Evolutionary conservation across 1,140 invertebrate genomes (phyloP), one percentile per base, ranked within the genome.

Genomic region (Drosophila truncata): DNA sequence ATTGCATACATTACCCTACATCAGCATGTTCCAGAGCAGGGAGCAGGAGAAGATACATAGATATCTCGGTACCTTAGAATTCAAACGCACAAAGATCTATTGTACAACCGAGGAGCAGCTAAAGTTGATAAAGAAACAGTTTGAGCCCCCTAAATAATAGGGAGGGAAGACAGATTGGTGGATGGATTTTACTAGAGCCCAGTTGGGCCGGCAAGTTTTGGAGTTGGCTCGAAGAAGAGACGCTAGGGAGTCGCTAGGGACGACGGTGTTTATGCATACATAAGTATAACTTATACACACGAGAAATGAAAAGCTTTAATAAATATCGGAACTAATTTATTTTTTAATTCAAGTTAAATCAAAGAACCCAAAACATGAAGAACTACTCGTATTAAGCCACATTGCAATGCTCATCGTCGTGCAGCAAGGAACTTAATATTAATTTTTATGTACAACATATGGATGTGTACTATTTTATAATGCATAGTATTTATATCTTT

Each of bases 61-160:
- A 76, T 76, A 72, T 47, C 76, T 46, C 71, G 49, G 65, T 80
- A 84, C 80, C 66, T 88, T 80, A 84, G 80, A 71, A 84, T 80
- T 88, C 58, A 78, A 88, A 88, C 84, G 84, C 84, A 87, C 84
- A 87, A 87, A 86, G 74, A 80, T 76, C 64, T 75, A 65, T 78
- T 74, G 71, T 88, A 87, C 67, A 88, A 74, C 31, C 37, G 27
- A 65, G 37, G 29, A 47, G 44, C 33, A 66, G 60, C 47, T 10
- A 52, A 37, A 64, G 52, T 59, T 69, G 27, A 50, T 41, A 41
- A 25, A 4, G 44, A 50, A 23, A 55, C 37, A 46, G 14, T 20
- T 11, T 20, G 18, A 80, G 47, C 29, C 47, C 50, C 58, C 14
- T 20, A 23, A 29, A 25, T n/a, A 39, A 39, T 39, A 49, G 67